Evolutionary conservation across 2,113 vertebrate species (phyloP).

Genomic region (Thryonomys swinderianus): DNA sequence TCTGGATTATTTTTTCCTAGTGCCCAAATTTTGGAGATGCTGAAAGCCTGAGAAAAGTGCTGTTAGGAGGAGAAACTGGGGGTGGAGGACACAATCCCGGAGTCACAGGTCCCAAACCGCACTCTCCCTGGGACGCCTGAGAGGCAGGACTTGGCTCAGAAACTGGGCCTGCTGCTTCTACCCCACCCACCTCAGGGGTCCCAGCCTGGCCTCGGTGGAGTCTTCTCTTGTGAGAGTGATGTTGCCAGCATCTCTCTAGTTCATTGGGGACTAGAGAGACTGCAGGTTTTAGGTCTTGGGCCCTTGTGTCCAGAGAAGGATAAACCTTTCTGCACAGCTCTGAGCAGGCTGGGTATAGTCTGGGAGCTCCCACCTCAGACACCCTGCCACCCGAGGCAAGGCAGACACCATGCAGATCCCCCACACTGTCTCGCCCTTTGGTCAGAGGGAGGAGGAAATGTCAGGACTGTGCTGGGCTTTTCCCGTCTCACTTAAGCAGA

Average conservation of each 20-base stretch:
- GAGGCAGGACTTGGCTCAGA: neutral
- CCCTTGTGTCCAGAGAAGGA: fast-evolving
- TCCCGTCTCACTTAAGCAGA: neutral
- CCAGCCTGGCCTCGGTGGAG: neutral
- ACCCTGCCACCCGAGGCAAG: neutral
- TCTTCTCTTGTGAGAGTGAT: neutral
- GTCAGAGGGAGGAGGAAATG: neutral
- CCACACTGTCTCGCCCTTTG: fast-evolving
- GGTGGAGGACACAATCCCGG: neutral
- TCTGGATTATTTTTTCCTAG: neutral
- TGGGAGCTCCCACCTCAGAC: neutral
- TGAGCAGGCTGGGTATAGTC: neutral
- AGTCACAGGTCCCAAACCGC: too few species aligned
- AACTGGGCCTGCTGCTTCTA: neutral
- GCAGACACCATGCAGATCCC: neutral
- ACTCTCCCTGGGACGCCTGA: fast-evolving
- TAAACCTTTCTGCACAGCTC: fast-evolving
- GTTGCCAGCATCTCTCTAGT: too few species aligned
- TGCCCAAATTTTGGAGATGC: too few species aligned
- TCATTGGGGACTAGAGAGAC: neutral
- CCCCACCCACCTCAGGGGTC: neutral
- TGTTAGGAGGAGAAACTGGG: neutral
- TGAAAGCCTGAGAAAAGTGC: neutral
- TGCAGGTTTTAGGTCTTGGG: neutral
- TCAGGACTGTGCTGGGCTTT: neutral